phyloP scores from a whole-genome alignment of 2,888 invertebrate genomes.

The Cantharis rustica region DNA sequence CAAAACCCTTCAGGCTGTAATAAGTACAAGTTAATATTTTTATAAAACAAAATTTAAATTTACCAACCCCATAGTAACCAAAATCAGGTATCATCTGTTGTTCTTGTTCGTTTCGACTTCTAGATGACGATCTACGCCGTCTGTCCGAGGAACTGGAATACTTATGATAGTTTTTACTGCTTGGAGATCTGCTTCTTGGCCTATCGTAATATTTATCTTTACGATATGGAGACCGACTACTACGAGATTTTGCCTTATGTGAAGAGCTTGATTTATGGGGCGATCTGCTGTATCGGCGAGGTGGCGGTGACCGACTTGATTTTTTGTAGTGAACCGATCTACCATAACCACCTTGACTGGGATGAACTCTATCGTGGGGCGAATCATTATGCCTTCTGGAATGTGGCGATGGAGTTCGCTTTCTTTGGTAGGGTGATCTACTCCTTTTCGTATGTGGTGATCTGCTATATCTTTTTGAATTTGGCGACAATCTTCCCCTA shows the following conservation, averaged over 20 bases:
- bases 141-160: constrained; percentile 6
- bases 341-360: constrained; percentile 2
- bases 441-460: constrained; percentile 11
- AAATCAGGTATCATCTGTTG: constrained; percentile 8
- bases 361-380: constrained; percentile 4
- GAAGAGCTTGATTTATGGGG: neutral
- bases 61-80: constrained; percentile 23
- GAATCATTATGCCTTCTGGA: constrained; percentile 5
- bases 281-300: constrained; percentile 8
- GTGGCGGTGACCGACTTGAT: constrained; percentile 15
- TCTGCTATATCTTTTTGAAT: constrained; percentile 1
- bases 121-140: neutral
- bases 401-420: constrained; percentile 8
- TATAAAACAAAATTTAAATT: neutral
- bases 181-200: neutral
- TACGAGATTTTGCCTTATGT: neutral
- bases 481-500: constrained; percentile 28
- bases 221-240: neutral
- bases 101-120: neutral
- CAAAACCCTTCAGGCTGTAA: constrained; percentile 20
- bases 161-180: neutral
- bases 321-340: constrained; percentile 13
- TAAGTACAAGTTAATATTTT: neutral
- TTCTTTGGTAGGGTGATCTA: constrained; percentile 13
- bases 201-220: neutral